These are phyloP conservation scores for Conchocele bisecta DNA, from an alignment of 2,888 invertebrate species.

Conservation along the genomic window DNA sequence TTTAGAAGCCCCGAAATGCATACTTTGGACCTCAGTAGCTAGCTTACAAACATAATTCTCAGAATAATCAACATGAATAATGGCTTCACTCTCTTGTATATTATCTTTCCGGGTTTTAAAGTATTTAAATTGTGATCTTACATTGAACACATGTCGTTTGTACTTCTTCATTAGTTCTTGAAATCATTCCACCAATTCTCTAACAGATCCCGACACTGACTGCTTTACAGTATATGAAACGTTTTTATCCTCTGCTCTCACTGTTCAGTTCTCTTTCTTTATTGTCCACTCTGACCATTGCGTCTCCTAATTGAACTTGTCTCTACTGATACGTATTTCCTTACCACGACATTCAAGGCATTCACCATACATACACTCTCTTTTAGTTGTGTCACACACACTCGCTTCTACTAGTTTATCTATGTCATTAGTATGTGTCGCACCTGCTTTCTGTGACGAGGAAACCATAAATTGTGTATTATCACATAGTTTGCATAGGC, in stretches of 20 bases:
- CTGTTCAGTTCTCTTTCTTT: too few species aligned
- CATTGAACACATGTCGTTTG: neutral
- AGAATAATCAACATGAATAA: conserved; percentile 44
- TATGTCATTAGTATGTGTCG: too few species aligned
- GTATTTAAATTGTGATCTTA: conserved; percentile 1
- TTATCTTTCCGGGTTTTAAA: conserved; percentile 9
- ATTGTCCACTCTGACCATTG: conserved; percentile 22
- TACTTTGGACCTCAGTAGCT: conserved; percentile 28
- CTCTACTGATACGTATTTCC: too few species aligned
- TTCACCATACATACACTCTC: too few species aligned
- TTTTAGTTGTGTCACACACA: too few species aligned
- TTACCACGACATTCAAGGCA: too few species aligned
- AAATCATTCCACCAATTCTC: conserved; percentile 28
- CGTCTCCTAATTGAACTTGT: conserved; percentile 12
- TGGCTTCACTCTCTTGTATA: conserved; percentile 18
- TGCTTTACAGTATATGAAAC: conserved; percentile 34
- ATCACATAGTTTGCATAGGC: conserved; percentile 41
- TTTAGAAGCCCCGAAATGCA: conserved; percentile 43
- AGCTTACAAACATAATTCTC: conserved; percentile 41
- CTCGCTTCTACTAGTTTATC: too few species aligned
- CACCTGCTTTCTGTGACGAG: conserved; percentile 1
- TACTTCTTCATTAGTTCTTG: conserved; percentile 3
- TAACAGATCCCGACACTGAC: conserved; percentile 1
- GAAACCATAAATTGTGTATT: conserved; percentile 37
- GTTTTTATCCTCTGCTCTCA: conserved; percentile 12